Evolutionary conservation across 2,797 vertebrate species (phyloP).

Genomic region (Neosilurus hyrtlii): DNA sequence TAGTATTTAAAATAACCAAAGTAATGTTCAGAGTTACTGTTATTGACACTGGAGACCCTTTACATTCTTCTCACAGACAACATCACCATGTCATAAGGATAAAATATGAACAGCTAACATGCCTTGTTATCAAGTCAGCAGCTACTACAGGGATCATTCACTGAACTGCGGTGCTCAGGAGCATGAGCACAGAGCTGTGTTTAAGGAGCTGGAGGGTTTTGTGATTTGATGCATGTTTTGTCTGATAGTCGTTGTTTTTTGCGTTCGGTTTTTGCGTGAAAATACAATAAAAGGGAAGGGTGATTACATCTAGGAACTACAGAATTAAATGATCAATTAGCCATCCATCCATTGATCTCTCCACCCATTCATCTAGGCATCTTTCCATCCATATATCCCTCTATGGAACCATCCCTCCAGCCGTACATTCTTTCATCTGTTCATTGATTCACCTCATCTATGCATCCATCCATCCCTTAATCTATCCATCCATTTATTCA

Average conservation of each 20-base stretch:
- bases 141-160: background rate
- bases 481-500: too few relatives aligned
- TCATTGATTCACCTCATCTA: too few relatives aligned
- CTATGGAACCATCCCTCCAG: too few relatives aligned
- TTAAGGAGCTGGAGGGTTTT: background rate
- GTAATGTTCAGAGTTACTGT: background rate
- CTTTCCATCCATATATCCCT: too few relatives aligned
- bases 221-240: background rate
- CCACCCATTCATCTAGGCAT: too few relatives aligned
- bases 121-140: background rate
- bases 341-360: too few relatives aligned
- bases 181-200: background rate
- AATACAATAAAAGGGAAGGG: too few relatives aligned
- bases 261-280: too few relatives aligned
- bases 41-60: conserved; percentile 10
- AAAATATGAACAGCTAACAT: background rate
- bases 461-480: too few relatives aligned
- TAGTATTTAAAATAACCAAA: background rate
- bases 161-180: background rate
- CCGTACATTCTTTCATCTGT: too few relatives aligned
- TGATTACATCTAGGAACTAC: too few relatives aligned
- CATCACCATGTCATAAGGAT: background rate
- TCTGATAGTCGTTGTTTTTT: background rate
- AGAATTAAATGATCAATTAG: too few relatives aligned
- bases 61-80: background rate